Percentiles rank a stretch among this genome's conserved stretches.
Conservation (phyloP, 1,140 invertebrate genomes). For the Anadara kagoshimensis region DNA sequence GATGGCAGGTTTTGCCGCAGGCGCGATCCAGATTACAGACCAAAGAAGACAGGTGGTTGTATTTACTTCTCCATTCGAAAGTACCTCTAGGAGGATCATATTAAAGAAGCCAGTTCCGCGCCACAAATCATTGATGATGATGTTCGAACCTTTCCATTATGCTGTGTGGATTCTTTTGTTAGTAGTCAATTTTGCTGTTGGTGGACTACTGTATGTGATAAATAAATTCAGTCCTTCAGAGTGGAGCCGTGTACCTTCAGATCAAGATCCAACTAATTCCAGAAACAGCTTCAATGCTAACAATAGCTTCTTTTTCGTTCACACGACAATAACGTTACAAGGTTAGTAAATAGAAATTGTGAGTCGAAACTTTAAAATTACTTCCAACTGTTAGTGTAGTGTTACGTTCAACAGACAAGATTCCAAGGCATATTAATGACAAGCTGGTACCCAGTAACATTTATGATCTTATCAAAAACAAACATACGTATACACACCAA, state of each 20-base stretch:
- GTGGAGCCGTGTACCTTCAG: slow-evolving; percentile 80
- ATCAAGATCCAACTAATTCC: slow-evolving; percentile 46
- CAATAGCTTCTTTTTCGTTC: slow-evolving; percentile 55
- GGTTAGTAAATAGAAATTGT: slow-evolving; percentile 28
- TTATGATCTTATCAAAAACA: no score
- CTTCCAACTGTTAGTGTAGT: background rate
- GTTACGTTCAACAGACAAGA: background rate
- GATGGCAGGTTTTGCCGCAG: slow-evolving; percentile 8
- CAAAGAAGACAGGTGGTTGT: background rate
- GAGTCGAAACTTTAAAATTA: no score
- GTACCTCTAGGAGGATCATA: slow-evolving; percentile 95
- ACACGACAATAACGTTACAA: slow-evolving; percentile 59
- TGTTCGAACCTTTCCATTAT: slow-evolving; percentile 94
- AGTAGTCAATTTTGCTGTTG: slow-evolving; percentile 96
- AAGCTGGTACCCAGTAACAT: no score
- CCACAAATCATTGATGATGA: slow-evolving; percentile 92
- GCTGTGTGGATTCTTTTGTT: slow-evolving; percentile 98
- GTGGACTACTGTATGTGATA: slow-evolving; percentile 89
- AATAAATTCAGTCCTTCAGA: slow-evolving; percentile 96
- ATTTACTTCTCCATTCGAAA: slow-evolving; percentile 70
- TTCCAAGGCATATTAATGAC: background rate
- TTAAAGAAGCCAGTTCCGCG: slow-evolving; percentile 95
- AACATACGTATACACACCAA: no score
- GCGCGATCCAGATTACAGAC: background rate
- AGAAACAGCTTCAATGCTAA: slow-evolving; percentile 50